Conservation (phyloP, 2,797 vertebrate species). For the Rhinoraja longicauda region DNA sequence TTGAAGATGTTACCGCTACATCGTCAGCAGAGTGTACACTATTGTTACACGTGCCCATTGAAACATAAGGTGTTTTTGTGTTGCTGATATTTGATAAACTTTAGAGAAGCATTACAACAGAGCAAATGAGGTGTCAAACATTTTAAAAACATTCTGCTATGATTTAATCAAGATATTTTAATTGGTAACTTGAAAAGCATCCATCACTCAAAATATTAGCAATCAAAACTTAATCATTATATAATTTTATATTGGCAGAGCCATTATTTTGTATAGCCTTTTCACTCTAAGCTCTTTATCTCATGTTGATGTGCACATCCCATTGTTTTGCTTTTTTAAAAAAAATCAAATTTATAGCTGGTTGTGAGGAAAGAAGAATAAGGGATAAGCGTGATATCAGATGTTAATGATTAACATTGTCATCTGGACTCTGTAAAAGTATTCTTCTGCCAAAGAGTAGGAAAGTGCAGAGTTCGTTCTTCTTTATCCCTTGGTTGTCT, state of each 20-base stretch:
- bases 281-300: background rate
- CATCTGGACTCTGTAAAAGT: background rate
- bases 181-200: background rate
- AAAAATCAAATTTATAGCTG: background rate
- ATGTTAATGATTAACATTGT: background rate
- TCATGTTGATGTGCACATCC: background rate
- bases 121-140: background rate
- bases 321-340: background rate
- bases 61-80: background rate
- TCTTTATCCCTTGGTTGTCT: background rate
- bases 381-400: background rate
- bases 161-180: background rate
- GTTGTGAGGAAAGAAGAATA: background rate
- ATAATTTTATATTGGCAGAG: background rate
- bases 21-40: background rate
- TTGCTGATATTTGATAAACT: background rate
- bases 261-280: background rate
- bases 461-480: background rate
- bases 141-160: background rate
- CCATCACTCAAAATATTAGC: background rate
- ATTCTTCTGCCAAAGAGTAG: background rate
- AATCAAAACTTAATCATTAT: background rate
- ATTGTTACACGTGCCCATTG: background rate
- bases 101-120: background rate
- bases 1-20: background rate